A percentile compares a stretch with the other conserved stretches of the same genome.
phyloP scores from a whole-genome alignment of 2,888 invertebrate genomes.

The Caradrina clavipalpis region DNA sequence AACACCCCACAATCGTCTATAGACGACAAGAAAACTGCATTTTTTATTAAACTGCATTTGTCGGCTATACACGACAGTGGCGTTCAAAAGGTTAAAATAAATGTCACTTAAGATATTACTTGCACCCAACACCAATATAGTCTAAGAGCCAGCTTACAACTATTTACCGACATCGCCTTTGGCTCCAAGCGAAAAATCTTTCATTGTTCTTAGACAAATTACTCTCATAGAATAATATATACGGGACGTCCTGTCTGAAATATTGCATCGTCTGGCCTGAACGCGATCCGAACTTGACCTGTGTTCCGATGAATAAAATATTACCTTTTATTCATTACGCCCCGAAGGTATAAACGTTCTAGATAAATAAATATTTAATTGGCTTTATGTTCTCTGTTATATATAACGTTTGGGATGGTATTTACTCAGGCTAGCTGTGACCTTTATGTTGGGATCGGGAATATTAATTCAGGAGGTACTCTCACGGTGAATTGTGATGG shows the following conservation, averaged over 20 bases:
- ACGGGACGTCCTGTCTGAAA: slow-evolving; percentile 66
- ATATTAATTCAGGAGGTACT: slow-evolving; percentile 32
- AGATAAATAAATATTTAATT: slow-evolving; percentile 62
- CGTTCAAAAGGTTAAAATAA: too few species aligned
- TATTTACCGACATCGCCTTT: slow-evolving; percentile 78
- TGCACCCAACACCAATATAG: slow-evolving; percentile 68
- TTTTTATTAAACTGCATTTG: too few species aligned
- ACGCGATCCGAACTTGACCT: slow-evolving; percentile 62
- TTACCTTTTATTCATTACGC: slow-evolving; percentile 63
- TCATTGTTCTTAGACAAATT: slow-evolving; percentile 87
- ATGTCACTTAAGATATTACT: slow-evolving; percentile 34
- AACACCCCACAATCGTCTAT: too few species aligned
- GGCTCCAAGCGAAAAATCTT: slow-evolving; percentile 84
- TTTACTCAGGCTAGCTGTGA: slow-evolving; percentile 41
- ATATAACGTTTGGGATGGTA: slow-evolving; percentile 38
- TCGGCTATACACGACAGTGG: too few species aligned
- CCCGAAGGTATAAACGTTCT: slow-evolving; percentile 57
- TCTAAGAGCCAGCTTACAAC: slow-evolving; percentile 73
- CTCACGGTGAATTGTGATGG: slow-evolving; percentile 18
- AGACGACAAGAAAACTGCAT: too few species aligned
- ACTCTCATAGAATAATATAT: slow-evolving; percentile 80
- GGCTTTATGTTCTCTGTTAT: slow-evolving; percentile 45
- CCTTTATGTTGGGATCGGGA: slow-evolving; percentile 21
- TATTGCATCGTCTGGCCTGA: slow-evolving; percentile 66
- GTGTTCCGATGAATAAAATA: slow-evolving; percentile 67